Percentiles rank a stretch among this genome's conserved stretches.
phyloP scores from a whole-genome alignment of 2,888 invertebrate genomes.

The Drosophila infuscata region DNA sequence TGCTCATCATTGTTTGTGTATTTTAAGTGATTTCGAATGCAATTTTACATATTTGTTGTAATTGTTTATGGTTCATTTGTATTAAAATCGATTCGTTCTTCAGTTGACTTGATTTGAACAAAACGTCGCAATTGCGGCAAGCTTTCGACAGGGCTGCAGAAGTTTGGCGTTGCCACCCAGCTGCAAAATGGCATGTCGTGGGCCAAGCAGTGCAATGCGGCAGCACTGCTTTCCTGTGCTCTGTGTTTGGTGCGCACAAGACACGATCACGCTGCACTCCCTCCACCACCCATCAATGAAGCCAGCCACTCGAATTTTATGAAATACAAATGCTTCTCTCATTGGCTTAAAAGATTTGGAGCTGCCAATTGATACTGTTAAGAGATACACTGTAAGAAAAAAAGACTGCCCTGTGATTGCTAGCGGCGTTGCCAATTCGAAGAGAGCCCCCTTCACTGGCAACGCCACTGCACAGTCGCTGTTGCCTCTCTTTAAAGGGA shows the following conservation, averaged over 20 bases:
- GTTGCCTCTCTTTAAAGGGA: neutral
- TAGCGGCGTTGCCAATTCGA: slow-evolving; percentile 9
- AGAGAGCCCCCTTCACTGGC: slow-evolving; percentile 1
- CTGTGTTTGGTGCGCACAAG: slow-evolving; percentile 11
- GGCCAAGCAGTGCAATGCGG: slow-evolving; percentile 4
- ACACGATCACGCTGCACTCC: slow-evolving; percentile 27
- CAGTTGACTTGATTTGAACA: slow-evolving; percentile 10
- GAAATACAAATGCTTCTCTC: neutral
- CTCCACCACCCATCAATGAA: neutral
- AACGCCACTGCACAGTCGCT: slow-evolving; percentile 12
- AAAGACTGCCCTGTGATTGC: neutral
- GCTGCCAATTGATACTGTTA: neutral
- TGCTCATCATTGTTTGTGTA: neutral
- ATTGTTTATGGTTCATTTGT: neutral
- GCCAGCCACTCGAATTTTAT: neutral
- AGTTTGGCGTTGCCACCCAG: slow-evolving; percentile 28
- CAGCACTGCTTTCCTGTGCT: neutral
- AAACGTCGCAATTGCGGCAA: neutral
- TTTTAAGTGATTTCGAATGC: neutral
- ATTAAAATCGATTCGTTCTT: neutral
- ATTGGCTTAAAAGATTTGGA: neutral
- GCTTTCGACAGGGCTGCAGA: slow-evolving; percentile 23
- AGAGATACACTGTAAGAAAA: neutral
- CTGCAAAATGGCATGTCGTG: no score
- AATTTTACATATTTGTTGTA: neutral